Evolutionary conservation across 2,888 invertebrate genomes (phyloP).

Genomic region (Ornithoptera alexandrae): DNA sequence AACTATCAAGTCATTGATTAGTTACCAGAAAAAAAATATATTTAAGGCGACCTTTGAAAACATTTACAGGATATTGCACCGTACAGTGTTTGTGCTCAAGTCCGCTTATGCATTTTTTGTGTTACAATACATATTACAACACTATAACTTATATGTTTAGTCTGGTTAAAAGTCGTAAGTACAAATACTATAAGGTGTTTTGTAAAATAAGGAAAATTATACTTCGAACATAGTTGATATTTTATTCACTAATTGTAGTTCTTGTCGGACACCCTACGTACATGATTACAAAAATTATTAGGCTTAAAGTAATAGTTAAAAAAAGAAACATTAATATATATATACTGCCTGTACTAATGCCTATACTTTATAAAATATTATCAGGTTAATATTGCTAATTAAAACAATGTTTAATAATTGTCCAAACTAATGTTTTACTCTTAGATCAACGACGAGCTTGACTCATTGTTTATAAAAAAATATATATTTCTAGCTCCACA

Average conservation of each 20-base stretch:
- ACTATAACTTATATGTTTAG: neutral
- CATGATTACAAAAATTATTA: too few relatives aligned
- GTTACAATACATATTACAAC: neutral
- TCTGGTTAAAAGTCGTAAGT: neutral
- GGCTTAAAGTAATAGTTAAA: too few relatives aligned
- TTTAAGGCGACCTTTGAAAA: constrained; percentile 1
- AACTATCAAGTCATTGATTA: neutral
- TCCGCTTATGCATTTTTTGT: constrained; percentile 1
- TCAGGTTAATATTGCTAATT: too few relatives aligned
- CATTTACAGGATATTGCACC: neutral
- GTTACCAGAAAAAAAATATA: neutral
- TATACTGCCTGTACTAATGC: too few relatives aligned
- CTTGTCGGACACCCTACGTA: too few relatives aligned
- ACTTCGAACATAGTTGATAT: neutral
- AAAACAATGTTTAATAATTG: neutral
- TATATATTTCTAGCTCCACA: neutral
- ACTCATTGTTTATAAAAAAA: neutral
- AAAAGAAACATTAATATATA: too few relatives aligned
- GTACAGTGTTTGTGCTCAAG: neutral
- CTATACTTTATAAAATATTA: too few relatives aligned
- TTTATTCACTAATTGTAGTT: neutral
- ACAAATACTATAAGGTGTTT: neutral
- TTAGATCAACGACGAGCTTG: neutral
- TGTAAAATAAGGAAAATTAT: neutral
- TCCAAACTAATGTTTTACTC: neutral